Evolutionary conservation across 2,113 vertebrate genomes (phyloP).

Genomic region (Nipponia nippon): DNA sequence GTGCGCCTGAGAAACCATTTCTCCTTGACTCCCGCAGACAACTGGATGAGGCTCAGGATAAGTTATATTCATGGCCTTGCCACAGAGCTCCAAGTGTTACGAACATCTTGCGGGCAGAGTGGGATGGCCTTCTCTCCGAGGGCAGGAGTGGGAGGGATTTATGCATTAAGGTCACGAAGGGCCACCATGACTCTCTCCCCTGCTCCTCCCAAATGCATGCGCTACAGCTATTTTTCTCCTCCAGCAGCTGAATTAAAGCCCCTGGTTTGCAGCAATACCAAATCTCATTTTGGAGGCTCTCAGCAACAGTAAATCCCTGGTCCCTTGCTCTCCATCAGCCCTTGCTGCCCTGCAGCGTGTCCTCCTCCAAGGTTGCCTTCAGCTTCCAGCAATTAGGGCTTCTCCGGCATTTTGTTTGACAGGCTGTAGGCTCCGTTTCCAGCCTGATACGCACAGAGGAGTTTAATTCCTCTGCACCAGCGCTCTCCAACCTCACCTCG

Average conservation of each 20-base stretch:
- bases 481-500: not conserved
- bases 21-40: not conserved
- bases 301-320: slow-evolving; percentile 50
- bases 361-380: slow-evolving; percentile 56
- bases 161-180: not conserved
- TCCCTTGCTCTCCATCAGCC: not conserved
- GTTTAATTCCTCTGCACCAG: not conserved
- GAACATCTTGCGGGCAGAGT: not conserved
- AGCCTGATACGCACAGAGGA: not conserved
- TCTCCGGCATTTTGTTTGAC: not conserved
- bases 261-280: not conserved
- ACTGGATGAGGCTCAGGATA: not conserved
- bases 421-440: not conserved
- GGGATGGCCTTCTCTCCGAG: accelerated
- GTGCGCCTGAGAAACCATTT: accelerated
- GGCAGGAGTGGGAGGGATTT: not conserved
- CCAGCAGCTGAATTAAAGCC: slow-evolving; percentile 28
- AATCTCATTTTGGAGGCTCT: slow-evolving; percentile 14
- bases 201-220: not conserved
- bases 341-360: not conserved
- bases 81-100: not conserved
- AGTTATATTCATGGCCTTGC: not conserved
- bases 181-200: not conserved
- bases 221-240: not conserved
- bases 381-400: slow-evolving; percentile 12